Evolutionary conservation across 2,113 vertebrate species (phyloP).

Genomic region (Melierax canorus): DNA sequence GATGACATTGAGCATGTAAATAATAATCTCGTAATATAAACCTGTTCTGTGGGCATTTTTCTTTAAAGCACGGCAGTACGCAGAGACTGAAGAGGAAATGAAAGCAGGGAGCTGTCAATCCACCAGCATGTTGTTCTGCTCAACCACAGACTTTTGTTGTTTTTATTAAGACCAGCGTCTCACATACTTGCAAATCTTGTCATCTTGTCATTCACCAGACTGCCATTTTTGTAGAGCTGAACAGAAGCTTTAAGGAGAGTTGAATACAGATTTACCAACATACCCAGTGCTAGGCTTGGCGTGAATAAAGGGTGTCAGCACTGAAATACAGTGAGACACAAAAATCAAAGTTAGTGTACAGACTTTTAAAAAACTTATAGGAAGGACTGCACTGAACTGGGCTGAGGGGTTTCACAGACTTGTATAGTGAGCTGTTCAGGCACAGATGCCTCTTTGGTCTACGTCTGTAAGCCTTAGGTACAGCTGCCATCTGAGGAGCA

Average conservation of each 20-base stretch:
- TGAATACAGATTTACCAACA: constrained; percentile 69
- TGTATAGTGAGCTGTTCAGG: neutral
- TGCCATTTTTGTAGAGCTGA: neutral
- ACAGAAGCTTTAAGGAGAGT: neutral
- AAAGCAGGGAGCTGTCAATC: constrained; percentile 20
- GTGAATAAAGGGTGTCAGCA: constrained; percentile 80
- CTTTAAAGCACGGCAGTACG: neutral
- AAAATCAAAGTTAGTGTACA: neutral
- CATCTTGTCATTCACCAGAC: neutral
- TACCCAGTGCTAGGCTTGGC: constrained; percentile 66
- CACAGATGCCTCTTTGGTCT: neutral
- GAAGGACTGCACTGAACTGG: neutral
- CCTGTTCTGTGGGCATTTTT: neutral
- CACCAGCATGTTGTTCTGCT: neutral
- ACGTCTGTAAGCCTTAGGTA: neutral
- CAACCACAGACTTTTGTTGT: neutral
- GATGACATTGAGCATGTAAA: neutral
- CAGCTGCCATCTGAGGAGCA: neutral
- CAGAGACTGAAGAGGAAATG: neutral
- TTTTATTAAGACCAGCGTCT: constrained; percentile 15
- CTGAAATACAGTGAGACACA: constrained; percentile 24
- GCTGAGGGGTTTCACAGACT: neutral
- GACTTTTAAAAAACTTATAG: neutral
- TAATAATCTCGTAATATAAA: neutral
- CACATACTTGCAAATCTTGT: neutral